Conservation (phyloP, 2,888 invertebrate genomes). For the Ectropis crepuscularia region DNA sequence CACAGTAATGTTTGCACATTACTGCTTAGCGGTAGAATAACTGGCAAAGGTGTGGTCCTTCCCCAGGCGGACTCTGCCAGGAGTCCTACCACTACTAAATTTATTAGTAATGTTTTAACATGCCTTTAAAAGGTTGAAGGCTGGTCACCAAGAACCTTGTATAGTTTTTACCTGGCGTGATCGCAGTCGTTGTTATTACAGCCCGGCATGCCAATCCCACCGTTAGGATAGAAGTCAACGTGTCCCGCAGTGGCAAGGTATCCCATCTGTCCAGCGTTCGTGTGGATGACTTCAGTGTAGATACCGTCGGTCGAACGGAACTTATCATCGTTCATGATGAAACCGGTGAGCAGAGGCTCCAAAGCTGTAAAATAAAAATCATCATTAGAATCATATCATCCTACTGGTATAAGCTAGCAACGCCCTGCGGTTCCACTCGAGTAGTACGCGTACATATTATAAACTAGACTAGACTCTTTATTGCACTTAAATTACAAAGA, state of each 20-base stretch:
- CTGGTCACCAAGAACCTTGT: too few species aligned
- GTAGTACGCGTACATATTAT: too few species aligned
- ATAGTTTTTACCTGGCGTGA: conserved; percentile 37
- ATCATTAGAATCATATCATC: not conserved
- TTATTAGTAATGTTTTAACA: too few species aligned
- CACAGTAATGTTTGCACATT: too few species aligned
- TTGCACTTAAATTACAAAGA: too few species aligned
- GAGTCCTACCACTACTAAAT: too few species aligned
- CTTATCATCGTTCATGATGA: conserved; percentile 44
- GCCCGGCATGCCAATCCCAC: conserved; percentile 49
- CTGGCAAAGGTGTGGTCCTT: too few species aligned
- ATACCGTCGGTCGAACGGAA: conserved; percentile 38
- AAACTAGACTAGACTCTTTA: too few species aligned
- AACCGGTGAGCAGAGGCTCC: conserved; percentile 49
- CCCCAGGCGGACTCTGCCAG: too few species aligned
- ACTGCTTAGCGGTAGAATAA: too few species aligned
- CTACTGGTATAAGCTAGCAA: not conserved
- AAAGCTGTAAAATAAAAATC: conserved; percentile 40
- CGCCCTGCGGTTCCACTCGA: too few species aligned
- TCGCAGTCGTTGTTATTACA: conserved; percentile 45
- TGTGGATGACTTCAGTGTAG: conserved; percentile 52
- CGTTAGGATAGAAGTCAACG: conserved; percentile 51
- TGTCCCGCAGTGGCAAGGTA: conserved; percentile 39
- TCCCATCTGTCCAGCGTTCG: conserved; percentile 46
- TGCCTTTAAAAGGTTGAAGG: too few species aligned